phyloP scores from a whole-genome alignment of 2,797 vertebrate genomes.

The Cheirogaleus major region DNA sequence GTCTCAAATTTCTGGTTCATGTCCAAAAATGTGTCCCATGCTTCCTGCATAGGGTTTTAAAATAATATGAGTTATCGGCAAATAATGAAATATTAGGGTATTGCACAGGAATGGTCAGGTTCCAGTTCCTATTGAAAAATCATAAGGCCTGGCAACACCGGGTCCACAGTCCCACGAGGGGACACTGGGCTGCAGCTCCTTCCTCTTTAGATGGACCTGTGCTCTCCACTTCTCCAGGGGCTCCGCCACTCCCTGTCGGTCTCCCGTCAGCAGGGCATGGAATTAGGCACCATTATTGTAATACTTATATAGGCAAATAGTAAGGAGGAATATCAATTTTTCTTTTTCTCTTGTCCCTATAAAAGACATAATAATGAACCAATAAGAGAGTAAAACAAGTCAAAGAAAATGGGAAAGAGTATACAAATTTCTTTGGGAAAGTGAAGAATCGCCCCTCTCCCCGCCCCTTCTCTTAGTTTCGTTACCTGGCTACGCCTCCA shows the following conservation, averaged over 20 bases:
- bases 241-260: not conserved
- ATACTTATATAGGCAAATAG: not conserved
- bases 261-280: not conserved
- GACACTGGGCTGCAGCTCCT: not conserved
- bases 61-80: not conserved
- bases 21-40: not conserved
- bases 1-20: not conserved
- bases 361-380: not conserved
- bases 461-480: not conserved
- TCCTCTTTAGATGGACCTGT: accelerated
- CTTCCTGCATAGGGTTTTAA: not conserved
- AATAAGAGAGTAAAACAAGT: not conserved
- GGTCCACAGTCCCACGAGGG: not conserved
- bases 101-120: not conserved
- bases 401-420: not conserved
- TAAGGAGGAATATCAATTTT: not conserved
- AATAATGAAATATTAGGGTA: not conserved
- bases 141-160: not conserved
- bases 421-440: not conserved
- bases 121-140: not conserved
- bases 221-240: not conserved
- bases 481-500: not conserved
- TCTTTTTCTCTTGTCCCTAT: not conserved
- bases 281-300: not conserved
- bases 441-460: not conserved